Percentiles rank a stretch among this genome's conserved stretches.
These are phyloP conservation scores for Melanophora roralis DNA, from an alignment of 2,888 invertebrate species.

Conservation along the genomic window DNA sequence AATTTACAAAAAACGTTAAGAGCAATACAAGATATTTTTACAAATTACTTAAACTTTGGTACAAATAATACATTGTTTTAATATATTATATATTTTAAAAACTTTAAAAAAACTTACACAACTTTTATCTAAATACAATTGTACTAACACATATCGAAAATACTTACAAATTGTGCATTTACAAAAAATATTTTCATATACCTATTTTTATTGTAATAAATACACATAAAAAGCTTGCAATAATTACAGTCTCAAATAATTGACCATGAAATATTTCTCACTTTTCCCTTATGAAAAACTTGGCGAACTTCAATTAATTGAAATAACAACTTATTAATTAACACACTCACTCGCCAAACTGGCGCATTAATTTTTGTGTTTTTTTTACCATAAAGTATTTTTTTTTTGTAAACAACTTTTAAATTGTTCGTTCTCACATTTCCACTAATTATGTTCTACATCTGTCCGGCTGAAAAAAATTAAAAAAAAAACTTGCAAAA, in stretches of 20 bases:
- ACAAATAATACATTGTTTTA: no score
- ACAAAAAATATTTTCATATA: no score
- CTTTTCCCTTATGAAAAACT: not conserved
- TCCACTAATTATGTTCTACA: not conserved
- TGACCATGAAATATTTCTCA: slow-evolving; percentile 19
- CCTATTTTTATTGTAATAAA: no score
- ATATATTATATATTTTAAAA: no score
- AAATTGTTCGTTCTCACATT: not conserved
- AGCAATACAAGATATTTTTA: no score
- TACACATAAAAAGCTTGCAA: not conserved
- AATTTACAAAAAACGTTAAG: no score
- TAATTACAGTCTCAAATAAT: slow-evolving; percentile 23
- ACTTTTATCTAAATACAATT: no score
- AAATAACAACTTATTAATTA: slow-evolving; percentile 59
- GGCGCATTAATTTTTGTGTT: not conserved
- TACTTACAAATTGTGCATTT: no score
- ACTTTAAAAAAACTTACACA: no score
- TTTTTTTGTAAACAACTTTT: not conserved
- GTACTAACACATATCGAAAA: no score
- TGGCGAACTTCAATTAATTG: slow-evolving; percentile 16
- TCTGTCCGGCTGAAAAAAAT: not conserved
- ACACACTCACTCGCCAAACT: slow-evolving; percentile 23
- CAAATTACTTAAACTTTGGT: no score
- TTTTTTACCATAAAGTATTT: not conserved
- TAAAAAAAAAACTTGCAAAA: not conserved